Base-by-base conservation (phyloP, 2,888 invertebrate species). In the Dasysyrphus albostriatus region DNA sequence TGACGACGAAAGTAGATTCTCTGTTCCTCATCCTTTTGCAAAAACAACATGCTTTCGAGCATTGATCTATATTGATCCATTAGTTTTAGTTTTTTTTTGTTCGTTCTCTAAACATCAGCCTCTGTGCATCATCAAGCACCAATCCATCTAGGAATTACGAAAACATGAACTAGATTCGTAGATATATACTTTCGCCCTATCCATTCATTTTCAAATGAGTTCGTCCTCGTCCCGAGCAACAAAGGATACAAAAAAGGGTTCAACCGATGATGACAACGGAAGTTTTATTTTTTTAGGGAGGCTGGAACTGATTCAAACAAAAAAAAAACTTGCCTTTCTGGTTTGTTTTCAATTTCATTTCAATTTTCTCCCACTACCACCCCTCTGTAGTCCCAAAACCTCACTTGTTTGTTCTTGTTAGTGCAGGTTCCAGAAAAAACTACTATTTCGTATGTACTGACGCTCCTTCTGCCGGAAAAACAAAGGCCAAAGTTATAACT, bases 331-430 rank as follows among this genome's bases (percentile, higher is more conserved):
- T 81, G 61, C 77, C 54, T 85, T 81, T 77, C 69, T 77, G 63
- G 81, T 77, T 77, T 81, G 81, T 85, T 85, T 85, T 85, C 85
- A 85, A 85, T 85, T 85, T 85, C 81, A 77, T 81, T 81, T 85
- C 74, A 85, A 82, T 85, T 81, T 78, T 69, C 77, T 58, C 54
- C 24, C 29, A 19, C 58, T 49, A 44, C 65, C 16, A 19, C 19
- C 16, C 37, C 47, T 14, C 24, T 24, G 3, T 24, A 42, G 3
- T 14, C 14, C 39, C 1, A 14, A 42, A 7, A 24, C 24, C 42
- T 24, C 2, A 42, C 16, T 58, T 10, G 10, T n/a, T 24, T 5
- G 29, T 32, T 7, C 29, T 44, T 16, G 12, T 4, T 49, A 7
- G 19, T 12, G 1, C 14, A 10, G 24, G 37, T 14, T 5, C 1